These are phyloP conservation scores for Salticus scenicus DNA, from an alignment of 2,888 invertebrate genomes.

Conservation along the genomic window DNA sequence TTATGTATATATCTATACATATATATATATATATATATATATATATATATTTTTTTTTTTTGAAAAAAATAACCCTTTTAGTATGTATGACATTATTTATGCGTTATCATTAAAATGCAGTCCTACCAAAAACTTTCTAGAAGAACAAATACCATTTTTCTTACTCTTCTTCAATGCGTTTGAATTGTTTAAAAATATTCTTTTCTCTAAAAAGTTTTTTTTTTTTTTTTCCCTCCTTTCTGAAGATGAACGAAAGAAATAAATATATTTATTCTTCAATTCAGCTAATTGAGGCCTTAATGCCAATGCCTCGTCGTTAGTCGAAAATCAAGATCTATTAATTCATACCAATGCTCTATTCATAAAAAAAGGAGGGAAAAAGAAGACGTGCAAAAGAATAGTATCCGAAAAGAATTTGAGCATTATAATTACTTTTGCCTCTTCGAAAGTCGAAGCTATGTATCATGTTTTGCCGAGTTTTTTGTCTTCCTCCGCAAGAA, in stretches of 20 bases:
- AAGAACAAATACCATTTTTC: conserved; percentile 7
- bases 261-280: conserved; percentile 42
- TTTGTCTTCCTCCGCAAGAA: conserved; percentile 15
- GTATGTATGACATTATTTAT: not conserved
- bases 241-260: conserved; percentile 19
- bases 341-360: conserved; percentile 29
- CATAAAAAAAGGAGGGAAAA: not conserved
- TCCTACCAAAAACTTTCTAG: conserved; percentile 3
- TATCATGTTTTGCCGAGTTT: conserved; percentile 37
- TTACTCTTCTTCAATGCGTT: not conserved
- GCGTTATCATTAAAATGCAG: conserved; percentile 15
- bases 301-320: conserved; percentile 30
- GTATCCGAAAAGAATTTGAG: conserved; percentile 32
- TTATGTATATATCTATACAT: too few relatives aligned
- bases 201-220: conserved; percentile 16
- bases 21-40: too few relatives aligned
- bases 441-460: conserved; percentile 32
- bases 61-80: not conserved
- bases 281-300: conserved; percentile 44
- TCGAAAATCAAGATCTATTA: conserved; percentile 55
- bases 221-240: not conserved
- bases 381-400: conserved; percentile 45
- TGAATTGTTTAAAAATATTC: conserved; percentile 15
- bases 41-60: not conserved
- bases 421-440: conserved; percentile 58